phyloP scores from a whole-genome alignment of 2,113 vertebrate genomes.

The Damaliscus lunatus region DNA sequence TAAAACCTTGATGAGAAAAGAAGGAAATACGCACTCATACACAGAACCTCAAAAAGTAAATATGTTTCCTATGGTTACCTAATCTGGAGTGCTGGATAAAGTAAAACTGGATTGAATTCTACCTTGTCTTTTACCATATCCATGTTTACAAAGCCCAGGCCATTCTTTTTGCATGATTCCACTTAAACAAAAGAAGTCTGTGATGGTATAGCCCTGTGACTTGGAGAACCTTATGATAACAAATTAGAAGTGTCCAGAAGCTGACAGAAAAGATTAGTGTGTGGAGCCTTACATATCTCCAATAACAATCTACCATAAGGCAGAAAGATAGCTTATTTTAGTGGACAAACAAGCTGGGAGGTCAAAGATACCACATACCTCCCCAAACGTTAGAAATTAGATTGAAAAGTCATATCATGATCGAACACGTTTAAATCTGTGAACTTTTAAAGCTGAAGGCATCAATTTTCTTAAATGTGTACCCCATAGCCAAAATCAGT shows the following conservation, averaged over 20 bases:
- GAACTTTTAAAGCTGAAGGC: neutral
- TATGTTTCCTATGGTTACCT: neutral
- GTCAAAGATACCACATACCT: neutral
- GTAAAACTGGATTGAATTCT: neutral
- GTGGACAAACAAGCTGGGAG: neutral
- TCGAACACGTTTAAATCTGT: neutral
- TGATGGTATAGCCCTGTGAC: neutral
- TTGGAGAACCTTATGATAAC: neutral
- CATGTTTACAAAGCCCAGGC: neutral
- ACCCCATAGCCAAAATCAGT: neutral
- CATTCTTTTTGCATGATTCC: neutral
- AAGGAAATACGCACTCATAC: neutral
- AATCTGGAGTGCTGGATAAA: neutral
- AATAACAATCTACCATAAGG: neutral
- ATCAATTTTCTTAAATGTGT: neutral
- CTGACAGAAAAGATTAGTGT: neutral
- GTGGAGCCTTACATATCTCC: neutral
- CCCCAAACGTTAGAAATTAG: neutral
- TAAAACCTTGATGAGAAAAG: neutral
- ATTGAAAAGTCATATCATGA: neutral
- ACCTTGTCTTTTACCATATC: neutral
- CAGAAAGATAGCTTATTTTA: neutral
- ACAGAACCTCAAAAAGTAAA: neutral
- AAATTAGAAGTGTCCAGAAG: neutral
- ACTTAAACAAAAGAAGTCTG: neutral